These are phyloP conservation scores for Podarcis cretensis DNA, from an alignment of 2,113 vertebrate genomes.

Conservation along the genomic window DNA sequence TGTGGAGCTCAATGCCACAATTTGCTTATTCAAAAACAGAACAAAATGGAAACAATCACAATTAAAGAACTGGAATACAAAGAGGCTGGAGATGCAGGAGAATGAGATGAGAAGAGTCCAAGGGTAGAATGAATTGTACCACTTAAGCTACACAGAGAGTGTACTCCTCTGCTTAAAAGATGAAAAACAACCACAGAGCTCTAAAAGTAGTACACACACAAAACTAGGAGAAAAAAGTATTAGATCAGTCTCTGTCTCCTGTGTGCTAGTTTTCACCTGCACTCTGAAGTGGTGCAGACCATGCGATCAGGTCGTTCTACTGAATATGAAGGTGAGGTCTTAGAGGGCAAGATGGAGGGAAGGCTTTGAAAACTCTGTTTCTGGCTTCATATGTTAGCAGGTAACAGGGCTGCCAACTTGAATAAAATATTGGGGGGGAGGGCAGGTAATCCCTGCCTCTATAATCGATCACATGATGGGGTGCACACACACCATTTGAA, in stretches of 20 bases:
- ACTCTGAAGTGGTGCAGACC: background rate
- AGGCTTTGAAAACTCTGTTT: background rate
- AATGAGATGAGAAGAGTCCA: background rate
- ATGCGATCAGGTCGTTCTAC: background rate
- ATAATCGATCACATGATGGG: too few species aligned
- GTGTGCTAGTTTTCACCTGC: background rate
- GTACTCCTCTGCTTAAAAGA: background rate
- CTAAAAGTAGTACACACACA: background rate
- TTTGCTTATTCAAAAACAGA: constrained; percentile 68
- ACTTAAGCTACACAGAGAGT: background rate
- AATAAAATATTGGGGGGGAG: too few species aligned
- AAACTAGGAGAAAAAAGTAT: background rate
- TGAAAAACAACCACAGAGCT: background rate
- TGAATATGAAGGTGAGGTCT: background rate
- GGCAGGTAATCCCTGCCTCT: too few species aligned
- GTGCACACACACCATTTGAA: too few species aligned
- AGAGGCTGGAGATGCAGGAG: constrained; percentile 16
- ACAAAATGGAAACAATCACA: constrained; percentile 12
- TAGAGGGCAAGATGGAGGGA: background rate
- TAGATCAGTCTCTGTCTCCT: background rate
- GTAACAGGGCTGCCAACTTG: too few species aligned
- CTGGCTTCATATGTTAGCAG: background rate
- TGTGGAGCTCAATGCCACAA: constrained; percentile 65
- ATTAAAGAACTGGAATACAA: constrained; percentile 69
- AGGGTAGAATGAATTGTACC: background rate